Evolutionary conservation across 2,888 invertebrate genomes (phyloP).

Genomic region (Lithosia quadra): DNA sequence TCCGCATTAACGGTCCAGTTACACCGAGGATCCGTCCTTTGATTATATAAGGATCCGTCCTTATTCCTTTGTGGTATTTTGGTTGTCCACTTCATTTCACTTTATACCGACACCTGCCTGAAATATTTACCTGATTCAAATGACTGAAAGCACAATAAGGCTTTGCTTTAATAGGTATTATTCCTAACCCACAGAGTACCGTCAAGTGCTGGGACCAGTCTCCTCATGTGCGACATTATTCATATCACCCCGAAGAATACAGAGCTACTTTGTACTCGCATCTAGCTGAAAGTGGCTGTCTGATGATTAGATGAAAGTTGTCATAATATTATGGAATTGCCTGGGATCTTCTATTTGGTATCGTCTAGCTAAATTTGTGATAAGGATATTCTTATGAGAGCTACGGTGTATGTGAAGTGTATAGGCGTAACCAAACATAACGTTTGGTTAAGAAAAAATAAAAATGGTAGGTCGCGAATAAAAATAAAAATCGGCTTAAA

Average conservation of each 20-base stretch:
- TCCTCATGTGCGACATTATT: conserved; percentile 90
- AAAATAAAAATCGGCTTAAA: no score
- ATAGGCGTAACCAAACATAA: no score
- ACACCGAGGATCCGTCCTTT: no score
- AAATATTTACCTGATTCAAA: no score
- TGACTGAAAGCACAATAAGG: not conserved
- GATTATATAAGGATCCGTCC: no score
- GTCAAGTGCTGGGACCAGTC: conserved; percentile 92
- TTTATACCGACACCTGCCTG: no score
- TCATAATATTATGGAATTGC: conserved; percentile 19
- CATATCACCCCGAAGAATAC: conserved; percentile 89
- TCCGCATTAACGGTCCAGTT: no score
- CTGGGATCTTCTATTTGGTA: not conserved
- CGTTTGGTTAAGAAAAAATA: no score
- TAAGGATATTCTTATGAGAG: not conserved
- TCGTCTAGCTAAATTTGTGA: not conserved
- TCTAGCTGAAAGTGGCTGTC: conserved; percentile 82
- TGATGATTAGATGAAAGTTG: conserved; percentile 52
- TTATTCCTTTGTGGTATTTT: no score
- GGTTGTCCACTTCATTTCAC: no score
- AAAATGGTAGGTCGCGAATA: no score
- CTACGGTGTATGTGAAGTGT: no score
- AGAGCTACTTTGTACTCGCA: conserved; percentile 87
- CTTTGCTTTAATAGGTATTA: not conserved
- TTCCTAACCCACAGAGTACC: conserved; percentile 78